Conservation (phyloP, 2,113 vertebrate genomes). For the Aphyosemion australe region DNA sequence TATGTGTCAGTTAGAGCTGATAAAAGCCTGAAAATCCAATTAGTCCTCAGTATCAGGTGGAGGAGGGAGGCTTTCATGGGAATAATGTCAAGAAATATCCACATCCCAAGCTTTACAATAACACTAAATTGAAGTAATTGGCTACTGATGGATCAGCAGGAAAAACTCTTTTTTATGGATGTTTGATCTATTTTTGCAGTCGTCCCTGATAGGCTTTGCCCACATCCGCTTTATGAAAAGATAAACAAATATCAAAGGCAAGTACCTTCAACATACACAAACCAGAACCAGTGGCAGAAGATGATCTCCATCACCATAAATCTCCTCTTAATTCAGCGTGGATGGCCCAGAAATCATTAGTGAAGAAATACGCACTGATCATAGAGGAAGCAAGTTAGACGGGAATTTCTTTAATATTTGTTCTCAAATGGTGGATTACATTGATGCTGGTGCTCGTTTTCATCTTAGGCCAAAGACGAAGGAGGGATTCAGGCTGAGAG, state of each 20-base stretch:
- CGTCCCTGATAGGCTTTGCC: constrained; percentile 32
- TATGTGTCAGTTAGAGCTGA: constrained; percentile 64
- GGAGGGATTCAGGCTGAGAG: constrained; percentile 27
- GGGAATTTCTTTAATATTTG: constrained; percentile 29
- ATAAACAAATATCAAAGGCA: constrained; percentile 55
- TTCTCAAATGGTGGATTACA: constrained; percentile 27
- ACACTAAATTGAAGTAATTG: constrained; percentile 22
- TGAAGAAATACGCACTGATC: constrained; percentile 20
- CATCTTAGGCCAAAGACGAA: constrained; percentile 47
- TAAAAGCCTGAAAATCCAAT: constrained; percentile 75
- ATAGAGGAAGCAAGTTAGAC: constrained; percentile 33
- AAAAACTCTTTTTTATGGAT: constrained; percentile 40
- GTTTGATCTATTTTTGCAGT: constrained; percentile 32
- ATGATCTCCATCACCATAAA: constrained; percentile 21
- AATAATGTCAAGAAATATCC: constrained; percentile 58
- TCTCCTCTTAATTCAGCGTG: constrained; percentile 25
- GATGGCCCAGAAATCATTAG: constrained; percentile 45
- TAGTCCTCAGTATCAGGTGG: constrained; percentile 56
- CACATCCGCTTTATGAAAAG: constrained; percentile 46
- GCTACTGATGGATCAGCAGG: constrained; percentile 35
- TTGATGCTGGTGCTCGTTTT: constrained; percentile 56
- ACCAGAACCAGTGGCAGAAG: constrained; percentile 1
- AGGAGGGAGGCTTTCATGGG: constrained; percentile 44
- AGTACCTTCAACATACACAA: constrained; percentile 28
- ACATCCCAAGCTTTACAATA: constrained; percentile 47